Base-by-base conservation (phyloP, 2,797 vertebrate species). In the Tokudaia tokunoshimensis region DNA sequence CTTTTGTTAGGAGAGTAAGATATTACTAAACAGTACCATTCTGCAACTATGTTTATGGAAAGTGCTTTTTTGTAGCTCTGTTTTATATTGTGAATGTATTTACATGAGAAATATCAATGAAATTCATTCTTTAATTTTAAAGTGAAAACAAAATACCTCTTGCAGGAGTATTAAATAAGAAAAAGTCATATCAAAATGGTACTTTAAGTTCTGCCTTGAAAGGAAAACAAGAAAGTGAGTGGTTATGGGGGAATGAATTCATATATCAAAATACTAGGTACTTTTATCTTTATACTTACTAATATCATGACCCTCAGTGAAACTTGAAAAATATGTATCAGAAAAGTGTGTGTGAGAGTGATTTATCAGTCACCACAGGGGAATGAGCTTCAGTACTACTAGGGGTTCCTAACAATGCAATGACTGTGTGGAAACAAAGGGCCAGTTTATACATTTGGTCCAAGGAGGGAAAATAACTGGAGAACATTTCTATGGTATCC, bases 381-480 rank as follows among this genome's bases (percentile, higher is more conserved):
- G 78, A 97, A 92, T 63, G 84, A 19, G 34, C 90, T 95, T 97
- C 70, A 93, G 72, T 92, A 84, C 88, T 91, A 82, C 96, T 67
- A 95, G 9, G 37, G 89, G 82, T 94, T 97, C 95, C 92, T 59
- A 78, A 97, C 70, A 95, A 70, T 85, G 92, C 34, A 34, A 95
- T 93, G 91, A 61, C 57, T 97, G 41, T 97, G 63, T 70, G 79
- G 89, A 96, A 85, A 82, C 95, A 97, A 98, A 98, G 59, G 5
- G 3, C 57, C 2, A 90, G 83, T 96, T 96, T 55, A 12, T 92
- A 52, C 29, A 89, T 47, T 92, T 94, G 67, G 19, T 94, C 82
- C 6, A 11, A 97, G 93, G 74, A 82, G 44, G 59, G 47, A 97
- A 94, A 96, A 74, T 93, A 93, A 74, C n/a, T 9, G 0, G 0